Evolutionary conservation across 2,888 invertebrate species (phyloP).

Genomic region (Lamellibrachia satsuma): DNA sequence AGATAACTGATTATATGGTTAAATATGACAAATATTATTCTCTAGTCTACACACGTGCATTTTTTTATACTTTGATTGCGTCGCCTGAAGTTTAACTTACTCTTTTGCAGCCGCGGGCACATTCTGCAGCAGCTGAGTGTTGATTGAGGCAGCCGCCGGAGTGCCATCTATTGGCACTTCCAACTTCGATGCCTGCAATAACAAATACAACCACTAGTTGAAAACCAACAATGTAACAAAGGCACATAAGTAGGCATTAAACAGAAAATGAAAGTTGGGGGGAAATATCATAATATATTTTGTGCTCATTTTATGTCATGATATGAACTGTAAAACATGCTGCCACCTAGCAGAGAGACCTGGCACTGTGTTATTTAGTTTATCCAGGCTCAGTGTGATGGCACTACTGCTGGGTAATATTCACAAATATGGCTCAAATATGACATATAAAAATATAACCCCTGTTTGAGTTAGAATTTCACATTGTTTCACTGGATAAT

Average conservation of each 20-base stretch:
- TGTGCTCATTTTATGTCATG: background rate
- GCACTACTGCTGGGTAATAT: background rate
- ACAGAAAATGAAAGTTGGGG: background rate
- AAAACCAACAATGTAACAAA: background rate
- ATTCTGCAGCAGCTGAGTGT: conserved; percentile 70
- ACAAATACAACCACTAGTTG: background rate
- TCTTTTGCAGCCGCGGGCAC: conserved; percentile 73
- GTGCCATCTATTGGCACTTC: conserved; percentile 81
- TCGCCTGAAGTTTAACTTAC: conserved; percentile 65
- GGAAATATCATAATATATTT: background rate
- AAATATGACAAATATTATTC: too few species aligned
- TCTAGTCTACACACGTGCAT: too few species aligned
- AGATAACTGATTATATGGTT: too few species aligned
- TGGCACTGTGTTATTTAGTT: background rate
- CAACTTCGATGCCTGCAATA: conserved; percentile 78
- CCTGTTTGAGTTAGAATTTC: too few species aligned
- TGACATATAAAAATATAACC: background rate
- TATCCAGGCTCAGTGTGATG: background rate
- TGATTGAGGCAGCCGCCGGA: conserved; percentile 66
- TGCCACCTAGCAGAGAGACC: background rate
- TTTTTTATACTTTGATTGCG: too few species aligned
- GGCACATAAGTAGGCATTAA: background rate
- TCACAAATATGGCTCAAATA: background rate
- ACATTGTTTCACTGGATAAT: too few species aligned
- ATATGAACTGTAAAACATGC: background rate